Percentiles rank a stretch among this genome's conserved stretches.
phyloP scores from a whole-genome alignment of 2,888 invertebrate genomes.

The Thyatira batis region DNA sequence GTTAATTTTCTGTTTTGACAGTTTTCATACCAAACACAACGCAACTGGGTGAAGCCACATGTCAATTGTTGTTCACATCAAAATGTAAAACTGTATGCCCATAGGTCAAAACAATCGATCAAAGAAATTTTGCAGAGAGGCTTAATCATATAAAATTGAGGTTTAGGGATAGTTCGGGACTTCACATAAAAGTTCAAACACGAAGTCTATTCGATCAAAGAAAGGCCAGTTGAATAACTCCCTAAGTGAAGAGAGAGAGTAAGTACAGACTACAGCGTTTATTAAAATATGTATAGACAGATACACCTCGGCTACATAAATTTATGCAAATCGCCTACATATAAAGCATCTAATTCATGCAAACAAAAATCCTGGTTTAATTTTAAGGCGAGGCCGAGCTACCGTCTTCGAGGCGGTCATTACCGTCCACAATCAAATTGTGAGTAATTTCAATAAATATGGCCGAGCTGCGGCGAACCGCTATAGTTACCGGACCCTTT shows the following conservation, averaged over 20 bases:
- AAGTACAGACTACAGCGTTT: neutral
- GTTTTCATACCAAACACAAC: too few species aligned
- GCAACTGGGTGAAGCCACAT: too few species aligned
- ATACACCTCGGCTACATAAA: slow-evolving; percentile 3
- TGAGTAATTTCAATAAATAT: slow-evolving; percentile 81
- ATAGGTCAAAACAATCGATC: too few species aligned
- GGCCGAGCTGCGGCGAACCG: slow-evolving; percentile 44
- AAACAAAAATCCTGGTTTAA: slow-evolving; percentile 68
- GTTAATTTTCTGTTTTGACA: too few species aligned
- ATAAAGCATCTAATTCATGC: slow-evolving; percentile 72
- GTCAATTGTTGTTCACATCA: too few species aligned
- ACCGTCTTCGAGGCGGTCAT: slow-evolving; percentile 70
- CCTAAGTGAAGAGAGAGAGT: neutral
- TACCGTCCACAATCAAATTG: slow-evolving; percentile 76
- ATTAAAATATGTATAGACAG: slow-evolving; percentile 3
- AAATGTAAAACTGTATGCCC: too few species aligned
- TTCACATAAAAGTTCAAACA: too few species aligned
- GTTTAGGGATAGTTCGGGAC: too few species aligned
- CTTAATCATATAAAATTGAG: too few species aligned
- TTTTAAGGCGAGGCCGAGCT: slow-evolving; percentile 65
- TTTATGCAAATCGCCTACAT: slow-evolving; percentile 34
- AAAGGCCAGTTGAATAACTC: neutral
- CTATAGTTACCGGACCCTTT: slow-evolving; percentile 68
- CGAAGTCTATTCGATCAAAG: neutral
- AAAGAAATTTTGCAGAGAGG: too few species aligned